These are phyloP conservation scores for Myotis davidii DNA, from an alignment of 2,113 vertebrate species.

Conservation along the genomic window DNA sequence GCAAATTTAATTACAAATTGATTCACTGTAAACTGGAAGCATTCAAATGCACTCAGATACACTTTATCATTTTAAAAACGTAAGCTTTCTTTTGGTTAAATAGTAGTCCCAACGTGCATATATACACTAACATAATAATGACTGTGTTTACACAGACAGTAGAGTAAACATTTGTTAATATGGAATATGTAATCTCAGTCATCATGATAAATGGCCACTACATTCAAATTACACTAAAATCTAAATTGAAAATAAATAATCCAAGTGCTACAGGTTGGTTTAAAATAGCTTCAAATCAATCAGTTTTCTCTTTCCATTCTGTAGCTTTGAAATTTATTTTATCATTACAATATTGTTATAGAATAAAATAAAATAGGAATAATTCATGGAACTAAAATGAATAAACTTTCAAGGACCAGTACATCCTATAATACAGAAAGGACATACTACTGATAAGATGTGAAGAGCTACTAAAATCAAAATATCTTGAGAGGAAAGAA, in stretches of 20 bases:
- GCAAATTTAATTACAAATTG: slow-evolving; percentile 65
- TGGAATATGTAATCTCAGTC: slow-evolving; percentile 38
- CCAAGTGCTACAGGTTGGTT: background rate
- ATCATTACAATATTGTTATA: slow-evolving; percentile 40
- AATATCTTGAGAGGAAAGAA: slow-evolving; percentile 4
- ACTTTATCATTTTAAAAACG: slow-evolving; percentile 63
- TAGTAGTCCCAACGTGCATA: slow-evolving; percentile 61
- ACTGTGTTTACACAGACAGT: slow-evolving; percentile 65
- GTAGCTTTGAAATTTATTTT: slow-evolving; percentile 39
- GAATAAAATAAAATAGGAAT: slow-evolving; percentile 52
- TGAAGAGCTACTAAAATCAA: slow-evolving; percentile 37
- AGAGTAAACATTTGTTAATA: slow-evolving; percentile 66
- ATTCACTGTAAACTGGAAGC: slow-evolving; percentile 60
- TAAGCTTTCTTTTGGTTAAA: slow-evolving; percentile 62
- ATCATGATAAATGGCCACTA: slow-evolving; percentile 50
- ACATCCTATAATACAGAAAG: slow-evolving; percentile 48
- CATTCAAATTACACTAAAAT: slow-evolving; percentile 59
- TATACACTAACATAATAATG: slow-evolving; percentile 65
- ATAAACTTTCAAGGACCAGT: slow-evolving; percentile 33
- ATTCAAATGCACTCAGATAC: slow-evolving; percentile 64
- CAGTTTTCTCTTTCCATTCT: slow-evolving; percentile 33
- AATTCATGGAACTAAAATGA: slow-evolving; percentile 16
- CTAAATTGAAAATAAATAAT: slow-evolving; percentile 59
- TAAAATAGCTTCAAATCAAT: slow-evolving; percentile 52
- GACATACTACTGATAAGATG: slow-evolving; percentile 27